Evolutionary conservation across 2,888 invertebrate genomes (phyloP), one percentile per base, ranked within the genome.

Genomic region (Scaptodrosophila latifasciaeformis): DNA sequence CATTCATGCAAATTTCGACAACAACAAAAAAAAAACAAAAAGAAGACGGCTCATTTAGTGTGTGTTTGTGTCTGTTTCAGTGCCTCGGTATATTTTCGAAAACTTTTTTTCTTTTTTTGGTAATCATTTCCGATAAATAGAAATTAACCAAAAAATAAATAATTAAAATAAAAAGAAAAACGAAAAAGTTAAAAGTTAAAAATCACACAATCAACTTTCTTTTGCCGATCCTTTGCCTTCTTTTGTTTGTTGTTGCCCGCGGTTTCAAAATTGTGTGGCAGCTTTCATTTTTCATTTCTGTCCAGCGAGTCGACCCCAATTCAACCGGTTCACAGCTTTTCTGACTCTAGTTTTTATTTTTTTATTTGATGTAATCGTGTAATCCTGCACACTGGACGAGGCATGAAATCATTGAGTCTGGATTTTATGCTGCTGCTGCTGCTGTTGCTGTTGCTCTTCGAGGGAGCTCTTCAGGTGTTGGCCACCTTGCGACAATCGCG

Each of bases 1-100:
- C 68, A 72, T 75, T 76, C 78, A 72, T 70, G 76, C 65, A 65
- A 24, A 3, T n/a, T n/a, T n/a, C n/a, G n/a, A n/a, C n/a, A n/a
- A n/a, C n/a, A n/a, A n/a, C n/a, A n/a, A n/a, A n/a, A n/a, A n/a
- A n/a, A n/a, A n/a, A n/a, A n/a, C n/a, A n/a, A n/a, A n/a, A n/a
- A n/a, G n/a, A n/a, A n/a, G n/a, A n/a, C n/a, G n/a, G n/a, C n/a
- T n/a, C n/a, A n/a, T 35, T 58, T 52, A 31, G 49, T 45, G 51
- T 62, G 51, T 57, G 19, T 17, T 43, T 55, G 45, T 37, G 54
- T 59, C 62, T 67, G 68, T 74, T 67, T 52, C 52, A 9, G 35
- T 37, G 37, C 37, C 17, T 37, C 37, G 37, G 17, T 17, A 17
- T 10, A 37, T 37, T 37, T 31, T 15, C 2, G 17, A 15, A 15